Evolutionary conservation across 1,140 invertebrate species (phyloP), one percentile per base, ranked within the genome.

Genomic region (Brachionus koreanus): DNA sequence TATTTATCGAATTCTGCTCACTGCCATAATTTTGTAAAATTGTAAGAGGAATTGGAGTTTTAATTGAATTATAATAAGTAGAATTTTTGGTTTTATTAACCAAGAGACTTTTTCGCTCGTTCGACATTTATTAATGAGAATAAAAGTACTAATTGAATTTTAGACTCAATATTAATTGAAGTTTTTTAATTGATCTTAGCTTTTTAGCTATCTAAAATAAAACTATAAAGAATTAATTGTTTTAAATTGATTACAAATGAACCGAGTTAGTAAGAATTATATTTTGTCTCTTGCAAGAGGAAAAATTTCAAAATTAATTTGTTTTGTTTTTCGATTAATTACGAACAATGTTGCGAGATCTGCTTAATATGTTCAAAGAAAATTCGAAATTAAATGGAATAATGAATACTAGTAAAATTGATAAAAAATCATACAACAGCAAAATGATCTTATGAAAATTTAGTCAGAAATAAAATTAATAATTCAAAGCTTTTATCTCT

Each of bases 41-140:
- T 19, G 65, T 16, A 42, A 69, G 65, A 39, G 65, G 16, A 19
- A 39, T 69, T 39, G 3, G 13, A 3, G 33, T 69, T 10, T 4
- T 37, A 6, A 69, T 10, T 19, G 65, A 39, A 69, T 69, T 19
- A 69, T 69, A 69, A 69, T 69, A 19, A 69, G 42, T 69, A 3
- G 29, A 37, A 16, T 19, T 37, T 6, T 69, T 46, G n/a, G 23
- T 46, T 25, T 19, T 4, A 74, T 43, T 74, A 3, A 49, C 42
- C 23, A 74, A 46, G 10, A 74, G 42, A 46, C 69, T 74, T 25
- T 74, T 74, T 74, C 43, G 39, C 43, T 74, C 69, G 43, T 74
- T 74, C 10, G 69, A 72, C 37, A 39, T 72, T 42, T 23, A 37
- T 29, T 29, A 2, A 29, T 29, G 29, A 29, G 3, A 29, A 29